A percentile compares a stretch with the other conserved stretches of the same genome.
Conservation (phyloP, 2,113 vertebrate species). For the Anoplopoma fimbria region DNA sequence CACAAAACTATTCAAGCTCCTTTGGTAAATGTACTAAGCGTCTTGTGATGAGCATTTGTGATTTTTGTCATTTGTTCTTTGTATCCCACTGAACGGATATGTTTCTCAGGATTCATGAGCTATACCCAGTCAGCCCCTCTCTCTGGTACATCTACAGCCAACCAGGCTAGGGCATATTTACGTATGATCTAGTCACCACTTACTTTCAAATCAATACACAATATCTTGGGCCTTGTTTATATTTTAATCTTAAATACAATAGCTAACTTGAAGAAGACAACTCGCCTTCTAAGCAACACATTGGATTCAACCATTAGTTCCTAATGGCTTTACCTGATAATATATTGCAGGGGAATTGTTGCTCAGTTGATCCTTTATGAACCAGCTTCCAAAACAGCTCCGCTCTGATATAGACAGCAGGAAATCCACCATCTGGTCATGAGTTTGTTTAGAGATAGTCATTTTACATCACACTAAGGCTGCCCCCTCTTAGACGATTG, state of each 20-base stretch:
- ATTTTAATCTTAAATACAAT: neutral
- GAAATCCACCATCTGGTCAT: neutral
- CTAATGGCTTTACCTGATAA: slow-evolving; percentile 23
- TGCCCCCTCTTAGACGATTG: neutral
- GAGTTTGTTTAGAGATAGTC: slow-evolving; percentile 11
- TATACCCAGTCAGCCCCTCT: neutral
- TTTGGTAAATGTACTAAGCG: neutral
- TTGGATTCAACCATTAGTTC: neutral
- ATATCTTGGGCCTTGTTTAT: neutral
- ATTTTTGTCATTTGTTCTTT: neutral
- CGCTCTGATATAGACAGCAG: neutral
- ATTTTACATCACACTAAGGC: neutral
- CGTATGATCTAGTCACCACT: neutral
- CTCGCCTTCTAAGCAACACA: slow-evolving; percentile 1
- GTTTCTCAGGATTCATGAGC: neutral
- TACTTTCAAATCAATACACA: neutral
- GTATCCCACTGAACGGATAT: neutral
- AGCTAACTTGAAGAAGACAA: neutral
- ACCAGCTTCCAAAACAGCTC: neutral
- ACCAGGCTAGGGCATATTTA: neutral
- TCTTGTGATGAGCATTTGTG: neutral
- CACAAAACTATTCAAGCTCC: neutral
- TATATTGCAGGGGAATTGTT: neutral
- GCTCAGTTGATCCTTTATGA: slow-evolving; percentile 12
- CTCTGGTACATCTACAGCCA: neutral